Evolutionary conservation across 2,113 vertebrate genomes (phyloP).

Genomic region (Parus major): DNA sequence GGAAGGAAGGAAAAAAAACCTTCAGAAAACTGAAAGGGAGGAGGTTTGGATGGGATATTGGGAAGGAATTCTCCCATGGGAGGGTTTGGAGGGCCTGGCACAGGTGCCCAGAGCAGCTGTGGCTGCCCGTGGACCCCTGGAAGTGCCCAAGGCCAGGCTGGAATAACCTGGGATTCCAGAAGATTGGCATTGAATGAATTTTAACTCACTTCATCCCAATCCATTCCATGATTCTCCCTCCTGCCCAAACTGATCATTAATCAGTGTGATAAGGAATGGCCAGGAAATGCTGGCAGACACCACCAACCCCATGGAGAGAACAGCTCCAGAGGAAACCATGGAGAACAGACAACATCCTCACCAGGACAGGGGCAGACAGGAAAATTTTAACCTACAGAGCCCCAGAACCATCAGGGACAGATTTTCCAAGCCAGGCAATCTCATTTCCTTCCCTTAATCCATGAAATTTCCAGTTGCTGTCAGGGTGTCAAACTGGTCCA

Average conservation of each 20-base stretch:
- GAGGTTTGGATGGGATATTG: neutral
- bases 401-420: neutral
- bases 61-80: neutral
- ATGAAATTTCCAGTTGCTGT: neutral
- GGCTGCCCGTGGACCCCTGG: neutral
- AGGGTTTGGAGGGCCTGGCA: neutral
- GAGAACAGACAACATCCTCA: neutral
- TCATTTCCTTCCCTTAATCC: neutral
- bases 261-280: neutral
- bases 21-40: too few species aligned
- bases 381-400: neutral
- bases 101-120: neutral
- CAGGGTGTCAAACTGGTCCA: neutral
- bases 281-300: neutral
- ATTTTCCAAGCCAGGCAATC: neutral
- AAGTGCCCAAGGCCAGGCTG: accelerated
- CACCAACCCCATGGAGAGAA: neutral
- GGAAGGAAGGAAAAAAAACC: neutral
- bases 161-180: neutral
- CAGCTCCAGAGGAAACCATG: neutral
- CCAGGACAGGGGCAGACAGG: neutral
- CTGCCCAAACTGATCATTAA: neutral
- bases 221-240: too few species aligned
- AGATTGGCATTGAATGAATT: neutral
- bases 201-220: neutral